Evolutionary conservation across 2,797 vertebrate genomes (phyloP).

Genomic region (Lacerta viridis): DNA sequence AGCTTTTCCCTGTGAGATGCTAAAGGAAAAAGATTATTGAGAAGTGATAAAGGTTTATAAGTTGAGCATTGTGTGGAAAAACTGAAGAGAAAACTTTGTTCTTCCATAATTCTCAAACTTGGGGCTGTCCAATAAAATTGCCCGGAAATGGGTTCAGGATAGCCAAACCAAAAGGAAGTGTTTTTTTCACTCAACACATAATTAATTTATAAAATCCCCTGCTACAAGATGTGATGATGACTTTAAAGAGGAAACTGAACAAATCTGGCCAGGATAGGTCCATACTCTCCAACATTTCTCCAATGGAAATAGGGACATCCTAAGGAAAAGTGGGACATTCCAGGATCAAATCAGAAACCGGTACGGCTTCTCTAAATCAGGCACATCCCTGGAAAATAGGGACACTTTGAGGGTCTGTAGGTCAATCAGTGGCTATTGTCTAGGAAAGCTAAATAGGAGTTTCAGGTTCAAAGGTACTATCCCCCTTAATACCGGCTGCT

Average conservation of each 20-base stretch:
- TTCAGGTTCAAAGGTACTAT: not conserved
- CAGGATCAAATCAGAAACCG: no score
- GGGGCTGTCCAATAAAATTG: not conserved
- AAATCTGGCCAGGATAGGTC: not conserved
- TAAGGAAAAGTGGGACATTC: no score
- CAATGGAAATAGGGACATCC: no score
- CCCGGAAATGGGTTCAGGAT: not conserved
- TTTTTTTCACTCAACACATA: no score
- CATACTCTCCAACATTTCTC: no score
- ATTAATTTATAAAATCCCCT: no score
- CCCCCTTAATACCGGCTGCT: not conserved
- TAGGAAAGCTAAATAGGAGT: not conserved
- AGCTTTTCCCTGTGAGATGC: not conserved
- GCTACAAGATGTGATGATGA: no score
- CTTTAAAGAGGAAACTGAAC: no score
- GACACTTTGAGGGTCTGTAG: no score
- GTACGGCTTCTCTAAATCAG: no score
- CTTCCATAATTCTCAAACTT: not conserved
- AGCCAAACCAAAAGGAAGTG: not conserved
- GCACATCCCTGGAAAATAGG: no score
- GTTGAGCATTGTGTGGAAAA: not conserved
- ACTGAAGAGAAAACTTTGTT: not conserved
- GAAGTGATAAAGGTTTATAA: not conserved
- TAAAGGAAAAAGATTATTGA: not conserved
- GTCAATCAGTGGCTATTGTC: not conserved